phyloP scores from a whole-genome alignment of 2,797 vertebrate species.

The Cheracebus regulus region DNA sequence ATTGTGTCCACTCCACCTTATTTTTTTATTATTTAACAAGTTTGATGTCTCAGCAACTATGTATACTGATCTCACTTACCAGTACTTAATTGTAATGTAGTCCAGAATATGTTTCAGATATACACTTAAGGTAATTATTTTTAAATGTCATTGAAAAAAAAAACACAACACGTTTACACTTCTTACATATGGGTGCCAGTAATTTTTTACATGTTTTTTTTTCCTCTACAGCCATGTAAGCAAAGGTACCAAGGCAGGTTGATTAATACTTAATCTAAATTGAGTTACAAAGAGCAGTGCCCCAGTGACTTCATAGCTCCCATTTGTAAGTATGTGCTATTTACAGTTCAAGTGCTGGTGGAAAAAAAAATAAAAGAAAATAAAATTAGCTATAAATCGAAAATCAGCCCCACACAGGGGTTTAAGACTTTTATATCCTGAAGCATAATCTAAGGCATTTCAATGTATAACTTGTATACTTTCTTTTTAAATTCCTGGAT shows the following conservation, averaged over 20 bases:
- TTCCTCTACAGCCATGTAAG: background rate
- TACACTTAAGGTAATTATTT: background rate
- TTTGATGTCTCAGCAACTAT: background rate
- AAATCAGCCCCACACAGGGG: background rate
- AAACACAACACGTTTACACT: background rate
- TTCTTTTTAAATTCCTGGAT: conserved; percentile 41
- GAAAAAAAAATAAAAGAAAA: conserved; percentile 6
- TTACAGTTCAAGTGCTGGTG: background rate
- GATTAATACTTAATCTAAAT: background rate
- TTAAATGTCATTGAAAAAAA: background rate
- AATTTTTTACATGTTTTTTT: background rate
- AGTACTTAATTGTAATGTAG: background rate
- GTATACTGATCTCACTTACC: background rate
- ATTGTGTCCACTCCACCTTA: background rate
- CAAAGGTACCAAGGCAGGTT: background rate
- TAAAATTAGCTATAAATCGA: conserved; percentile 48
- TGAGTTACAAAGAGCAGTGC: background rate
- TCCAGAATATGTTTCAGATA: background rate
- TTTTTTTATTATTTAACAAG: background rate
- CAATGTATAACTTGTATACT: conserved; percentile 27
- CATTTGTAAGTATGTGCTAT: background rate
- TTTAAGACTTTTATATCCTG: background rate
- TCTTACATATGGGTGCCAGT: background rate
- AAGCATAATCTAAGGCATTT: conserved; percentile 37
- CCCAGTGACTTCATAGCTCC: background rate